Evolutionary conservation across 2,797 vertebrate genomes (phyloP).

Genomic region (Antrozous pallidus): DNA sequence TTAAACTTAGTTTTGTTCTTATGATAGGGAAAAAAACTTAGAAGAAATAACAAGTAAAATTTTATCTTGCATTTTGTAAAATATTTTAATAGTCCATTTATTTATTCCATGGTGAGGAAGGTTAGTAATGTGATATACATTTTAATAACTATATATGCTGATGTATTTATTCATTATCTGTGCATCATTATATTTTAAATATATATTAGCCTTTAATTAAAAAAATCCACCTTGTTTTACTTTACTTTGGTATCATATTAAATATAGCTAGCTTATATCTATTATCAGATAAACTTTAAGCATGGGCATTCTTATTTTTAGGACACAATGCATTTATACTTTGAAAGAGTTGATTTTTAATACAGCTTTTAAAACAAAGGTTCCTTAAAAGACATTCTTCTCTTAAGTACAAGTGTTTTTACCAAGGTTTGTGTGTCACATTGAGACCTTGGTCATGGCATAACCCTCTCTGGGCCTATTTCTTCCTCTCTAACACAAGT

Average conservation of each 20-base stretch:
- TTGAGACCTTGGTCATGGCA: slow-evolving; percentile 7
- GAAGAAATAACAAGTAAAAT: slow-evolving; percentile 61
- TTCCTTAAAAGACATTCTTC: slow-evolving; percentile 19
- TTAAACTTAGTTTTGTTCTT: slow-evolving; percentile 73
- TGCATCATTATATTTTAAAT: slow-evolving; percentile 27
- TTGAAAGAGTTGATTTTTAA: slow-evolving; percentile 21
- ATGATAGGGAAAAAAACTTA: not conserved
- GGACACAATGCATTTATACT: not conserved
- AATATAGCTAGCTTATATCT: slow-evolving; percentile 14
- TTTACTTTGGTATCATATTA: slow-evolving; percentile 42
- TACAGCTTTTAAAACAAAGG: slow-evolving; percentile 22
- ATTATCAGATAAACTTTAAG: slow-evolving; percentile 7
- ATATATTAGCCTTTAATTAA: slow-evolving; percentile 38
- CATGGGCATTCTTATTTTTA: not conserved
- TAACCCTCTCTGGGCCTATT: slow-evolving; percentile 42
- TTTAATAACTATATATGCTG: slow-evolving; percentile 40
- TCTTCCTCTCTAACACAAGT: slow-evolving; percentile 41
- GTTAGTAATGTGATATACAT: slow-evolving; percentile 46
- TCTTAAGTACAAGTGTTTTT: slow-evolving; percentile 21
- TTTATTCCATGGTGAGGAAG: not conserved
- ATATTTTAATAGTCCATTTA: slow-evolving; percentile 61
- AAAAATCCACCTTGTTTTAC: slow-evolving; percentile 27
- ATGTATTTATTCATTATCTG: slow-evolving; percentile 44
- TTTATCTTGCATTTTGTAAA: slow-evolving; percentile 17
- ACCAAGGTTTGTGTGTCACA: not conserved